Percentiles rank a stretch among this genome's conserved stretches.
Conservation (phyloP, 2,797 vertebrate species). For the Uromys caudimaculatus region DNA sequence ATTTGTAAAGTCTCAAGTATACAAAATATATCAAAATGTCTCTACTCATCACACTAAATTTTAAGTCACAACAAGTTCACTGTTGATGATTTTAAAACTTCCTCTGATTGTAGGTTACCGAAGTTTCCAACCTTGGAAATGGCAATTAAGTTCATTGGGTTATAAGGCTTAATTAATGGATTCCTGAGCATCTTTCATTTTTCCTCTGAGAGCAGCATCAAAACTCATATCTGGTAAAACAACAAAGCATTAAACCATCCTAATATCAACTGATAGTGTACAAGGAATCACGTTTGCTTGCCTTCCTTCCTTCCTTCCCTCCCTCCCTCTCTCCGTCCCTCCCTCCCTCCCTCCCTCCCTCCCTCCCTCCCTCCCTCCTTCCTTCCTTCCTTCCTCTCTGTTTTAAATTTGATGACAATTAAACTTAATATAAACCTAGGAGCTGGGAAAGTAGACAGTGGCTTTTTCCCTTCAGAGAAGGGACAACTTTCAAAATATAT, state of each 20-base stretch:
- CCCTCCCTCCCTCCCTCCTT: too few relatives aligned
- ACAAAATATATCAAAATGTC: not conserved
- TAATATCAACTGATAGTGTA: not conserved
- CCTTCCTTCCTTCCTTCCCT: not conserved
- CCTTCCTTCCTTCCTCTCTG: accelerated
- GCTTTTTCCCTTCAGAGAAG: not conserved
- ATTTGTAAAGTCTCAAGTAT: not conserved
- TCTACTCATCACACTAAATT: not conserved
- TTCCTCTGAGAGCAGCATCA: not conserved
- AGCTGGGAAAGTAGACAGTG: not conserved
- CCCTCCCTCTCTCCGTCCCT: not conserved
- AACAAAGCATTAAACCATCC: not conserved
- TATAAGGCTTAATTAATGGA: not conserved
- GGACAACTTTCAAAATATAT: not conserved
- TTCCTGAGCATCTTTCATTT: not conserved
- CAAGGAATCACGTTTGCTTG: not conserved
- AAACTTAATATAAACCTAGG: not conserved
- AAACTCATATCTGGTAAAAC: not conserved
- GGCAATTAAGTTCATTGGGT: not conserved
- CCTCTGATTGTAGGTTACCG: not conserved
- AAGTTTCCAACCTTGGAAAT: not conserved
- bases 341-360: not conserved
- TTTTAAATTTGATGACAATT: constrained; percentile 1
- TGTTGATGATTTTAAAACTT: not conserved
- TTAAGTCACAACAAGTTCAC: not conserved